Percentiles rank a stretch among this genome's conserved stretches.
Conservation (phyloP, 37 sponge, comb jelly and placozoan genomes). For the Hormiphora californensis region DNA sequence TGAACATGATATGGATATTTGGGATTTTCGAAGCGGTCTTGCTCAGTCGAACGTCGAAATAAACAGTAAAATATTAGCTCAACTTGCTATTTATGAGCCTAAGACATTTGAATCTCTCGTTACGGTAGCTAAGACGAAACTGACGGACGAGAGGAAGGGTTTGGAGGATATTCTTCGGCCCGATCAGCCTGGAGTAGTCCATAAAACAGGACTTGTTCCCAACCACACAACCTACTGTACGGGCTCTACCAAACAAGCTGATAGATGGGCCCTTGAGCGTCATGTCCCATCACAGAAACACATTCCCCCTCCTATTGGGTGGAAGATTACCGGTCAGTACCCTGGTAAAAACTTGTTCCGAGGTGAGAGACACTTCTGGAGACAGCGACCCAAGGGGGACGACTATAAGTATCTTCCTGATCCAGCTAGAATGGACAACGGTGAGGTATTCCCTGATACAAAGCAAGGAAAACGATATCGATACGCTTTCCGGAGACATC, state of each 20-base stretch:
- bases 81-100: slow-evolving; percentile 42
- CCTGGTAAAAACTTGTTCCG: slow-evolving; percentile 40
- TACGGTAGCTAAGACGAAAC: slow-evolving; percentile 9
- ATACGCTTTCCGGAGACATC: background rate
- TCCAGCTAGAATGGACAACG: slow-evolving; percentile 1
- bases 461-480: slow-evolving; percentile 24
- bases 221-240: slow-evolving; percentile 16
- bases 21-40: background rate
- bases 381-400: background rate
- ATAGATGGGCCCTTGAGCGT: too few species aligned
- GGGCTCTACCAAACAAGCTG: too few species aligned
- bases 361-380: background rate
- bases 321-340: slow-evolving; percentile 51
- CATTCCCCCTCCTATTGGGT: slow-evolving; percentile 25
- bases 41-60: slow-evolving; percentile 45
- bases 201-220: slow-evolving; percentile 26
- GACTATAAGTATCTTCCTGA: background rate
- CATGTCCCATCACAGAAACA: background rate
- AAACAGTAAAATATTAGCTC: slow-evolving; percentile 41
- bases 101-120: slow-evolving; percentile 32
- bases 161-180: slow-evolving; percentile 20
- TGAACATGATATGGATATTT: background rate
- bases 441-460: slow-evolving; percentile 32
- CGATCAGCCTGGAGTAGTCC: slow-evolving; percentile 16
- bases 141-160: background rate